Conservation (phyloP, 1,140 invertebrate species). For the Dendrolimus punctatus region DNA sequence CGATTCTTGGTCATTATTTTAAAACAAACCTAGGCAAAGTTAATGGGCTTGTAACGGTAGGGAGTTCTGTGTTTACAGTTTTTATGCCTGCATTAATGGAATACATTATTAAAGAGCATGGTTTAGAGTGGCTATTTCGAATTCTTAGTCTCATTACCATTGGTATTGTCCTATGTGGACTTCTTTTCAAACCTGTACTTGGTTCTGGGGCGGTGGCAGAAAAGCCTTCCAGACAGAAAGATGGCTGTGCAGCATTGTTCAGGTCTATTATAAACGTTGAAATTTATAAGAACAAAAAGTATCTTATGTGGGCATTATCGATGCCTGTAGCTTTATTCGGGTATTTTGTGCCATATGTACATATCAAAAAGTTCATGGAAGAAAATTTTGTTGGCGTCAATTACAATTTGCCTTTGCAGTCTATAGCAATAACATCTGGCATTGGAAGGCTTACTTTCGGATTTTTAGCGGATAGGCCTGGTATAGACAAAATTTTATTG, state of each 20-base stretch:
- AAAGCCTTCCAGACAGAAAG: conserved; percentile 35
- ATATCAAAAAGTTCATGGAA: conserved; percentile 87
- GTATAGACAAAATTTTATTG: conserved; percentile 86
- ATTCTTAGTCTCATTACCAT: conserved; percentile 79
- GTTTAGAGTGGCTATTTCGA: conserved; percentile 78
- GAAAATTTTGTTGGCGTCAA: conserved; percentile 76
- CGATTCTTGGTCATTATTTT: conserved; percentile 94
- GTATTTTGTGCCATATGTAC: conserved; percentile 95
- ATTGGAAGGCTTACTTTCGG: conserved; percentile 90
- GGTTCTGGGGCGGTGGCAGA: conserved; percentile 33
- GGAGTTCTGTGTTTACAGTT: conserved; percentile 91
- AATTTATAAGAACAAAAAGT: conserved; percentile 88
- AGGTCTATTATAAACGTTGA: conserved; percentile 82
- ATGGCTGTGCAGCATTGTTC: conserved; percentile 39
- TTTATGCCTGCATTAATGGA: conserved; percentile 83
- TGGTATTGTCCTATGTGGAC: conserved; percentile 83
- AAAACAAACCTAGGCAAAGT: conserved; percentile 88
- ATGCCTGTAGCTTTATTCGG: conserved; percentile 91
- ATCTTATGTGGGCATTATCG: conserved; percentile 88
- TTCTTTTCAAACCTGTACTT: conserved; percentile 86
- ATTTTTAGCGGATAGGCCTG: conserved; percentile 85
- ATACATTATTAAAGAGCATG: conserved; percentile 74
- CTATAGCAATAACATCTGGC: conserved; percentile 89
- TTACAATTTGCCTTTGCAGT: conserved; percentile 85
- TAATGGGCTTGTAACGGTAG: conserved; percentile 92